Percentiles rank a stretch among this genome's conserved stretches.
These are phyloP conservation scores for Agrotis puta DNA, from an alignment of 2,888 invertebrate species.

Conservation along the genomic window DNA sequence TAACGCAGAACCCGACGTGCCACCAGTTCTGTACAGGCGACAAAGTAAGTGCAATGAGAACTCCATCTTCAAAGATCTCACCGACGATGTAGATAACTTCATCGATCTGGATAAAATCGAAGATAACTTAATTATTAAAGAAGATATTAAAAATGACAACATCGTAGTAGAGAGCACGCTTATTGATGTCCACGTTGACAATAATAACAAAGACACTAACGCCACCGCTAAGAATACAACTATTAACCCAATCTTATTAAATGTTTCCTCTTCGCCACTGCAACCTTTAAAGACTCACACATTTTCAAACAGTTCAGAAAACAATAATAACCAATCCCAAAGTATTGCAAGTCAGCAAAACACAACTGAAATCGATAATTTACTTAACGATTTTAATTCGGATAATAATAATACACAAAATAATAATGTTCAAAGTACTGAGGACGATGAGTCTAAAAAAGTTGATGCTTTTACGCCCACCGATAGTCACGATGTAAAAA, in stretches of 20 bases:
- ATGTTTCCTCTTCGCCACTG: slow-evolving; percentile 87
- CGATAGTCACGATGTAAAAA: slow-evolving; percentile 85
- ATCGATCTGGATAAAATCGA: slow-evolving; percentile 81
- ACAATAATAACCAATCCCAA: slow-evolving; percentile 84
- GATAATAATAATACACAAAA: slow-evolving; percentile 76
- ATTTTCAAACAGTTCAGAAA: slow-evolving; percentile 84
- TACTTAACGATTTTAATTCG: slow-evolving; percentile 82
- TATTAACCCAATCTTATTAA: slow-evolving; percentile 85
- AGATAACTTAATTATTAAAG: slow-evolving; percentile 69
- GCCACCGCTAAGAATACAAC: slow-evolving; percentile 75
- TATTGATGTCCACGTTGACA: slow-evolving; percentile 87
- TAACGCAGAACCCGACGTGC: slow-evolving; percentile 93
- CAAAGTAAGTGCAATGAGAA: slow-evolving; percentile 89
- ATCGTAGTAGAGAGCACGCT: slow-evolving; percentile 86
- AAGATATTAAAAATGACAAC: slow-evolving; percentile 78
- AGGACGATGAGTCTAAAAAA: slow-evolving; percentile 69
- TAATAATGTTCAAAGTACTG: slow-evolving; percentile 71
- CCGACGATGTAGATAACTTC: slow-evolving; percentile 84
- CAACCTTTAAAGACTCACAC: slow-evolving; percentile 88
- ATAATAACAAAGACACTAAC: slow-evolving; percentile 82
- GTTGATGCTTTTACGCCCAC: slow-evolving; percentile 72
- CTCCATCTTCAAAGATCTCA: slow-evolving; percentile 85
- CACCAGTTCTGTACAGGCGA: slow-evolving; percentile 94
- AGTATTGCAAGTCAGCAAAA: slow-evolving; percentile 82
- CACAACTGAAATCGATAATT: slow-evolving; percentile 81